Percentiles rank a stretch among this genome's conserved stretches.
These are phyloP conservation scores for Palythoa caribaeorum DNA, from an alignment of 92 coral and sea anemone genomes.

Conservation along the genomic window DNA sequence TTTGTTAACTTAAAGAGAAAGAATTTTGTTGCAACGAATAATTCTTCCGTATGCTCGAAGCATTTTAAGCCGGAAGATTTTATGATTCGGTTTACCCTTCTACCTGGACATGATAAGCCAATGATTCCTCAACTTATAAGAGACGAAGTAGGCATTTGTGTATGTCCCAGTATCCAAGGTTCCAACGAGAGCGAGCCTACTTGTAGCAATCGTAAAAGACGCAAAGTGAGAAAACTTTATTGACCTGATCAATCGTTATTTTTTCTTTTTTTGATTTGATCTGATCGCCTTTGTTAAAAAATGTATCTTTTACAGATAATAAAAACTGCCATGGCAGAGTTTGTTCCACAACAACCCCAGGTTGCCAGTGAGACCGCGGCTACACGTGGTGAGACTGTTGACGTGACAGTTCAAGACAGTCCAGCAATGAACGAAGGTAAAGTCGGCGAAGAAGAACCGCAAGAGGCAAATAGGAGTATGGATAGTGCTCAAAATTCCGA, in stretches of 20 bases:
- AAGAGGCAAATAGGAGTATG: neutral
- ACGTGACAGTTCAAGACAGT: neutral
- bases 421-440: neutral
- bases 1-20: neutral
- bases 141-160: conserved; percentile 36
- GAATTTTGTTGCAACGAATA: neutral
- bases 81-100: neutral
- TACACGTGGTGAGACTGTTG: neutral
- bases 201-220: conserved; percentile 23
- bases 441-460: neutral
- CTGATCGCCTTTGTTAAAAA: neutral
- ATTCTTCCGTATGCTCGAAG: neutral
- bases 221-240: conserved; percentile 29
- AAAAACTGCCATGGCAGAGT: neutral
- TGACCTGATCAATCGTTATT: neutral
- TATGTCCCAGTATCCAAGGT: conserved; percentile 4
- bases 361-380: neutral
- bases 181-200: neutral
- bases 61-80: neutral
- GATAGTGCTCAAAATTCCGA: neutral
- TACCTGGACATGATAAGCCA: conserved; percentile 20
- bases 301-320: neutral
- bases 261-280: neutral
- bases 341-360: neutral
- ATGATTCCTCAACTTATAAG: conserved; percentile 29